Conservation (phyloP, 2,113 vertebrate genomes). For the Maccullochella peelii region DNA sequence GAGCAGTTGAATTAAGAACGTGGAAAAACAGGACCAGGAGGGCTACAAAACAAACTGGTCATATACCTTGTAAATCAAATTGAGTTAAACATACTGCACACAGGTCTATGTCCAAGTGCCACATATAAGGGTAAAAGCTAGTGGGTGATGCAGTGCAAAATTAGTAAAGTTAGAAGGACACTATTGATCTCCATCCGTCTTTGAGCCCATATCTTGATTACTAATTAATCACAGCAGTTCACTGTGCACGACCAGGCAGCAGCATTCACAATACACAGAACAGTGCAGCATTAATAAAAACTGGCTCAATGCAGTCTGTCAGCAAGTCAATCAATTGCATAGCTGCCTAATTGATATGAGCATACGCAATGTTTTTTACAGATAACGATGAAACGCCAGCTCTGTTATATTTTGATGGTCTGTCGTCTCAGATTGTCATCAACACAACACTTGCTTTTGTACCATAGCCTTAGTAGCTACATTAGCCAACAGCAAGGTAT, state of each 20-base stretch:
- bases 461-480: conserved; percentile 27
- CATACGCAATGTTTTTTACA: conserved; percentile 27
- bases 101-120: not conserved
- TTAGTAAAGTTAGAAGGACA: not conserved
- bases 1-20: not conserved
- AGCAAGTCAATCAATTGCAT: conserved; percentile 50
- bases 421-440: conserved; percentile 6
- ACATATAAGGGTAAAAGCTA: conserved; percentile 5
- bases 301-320: conserved; percentile 53
- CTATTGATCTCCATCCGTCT: conserved; percentile 9
- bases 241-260: conserved; percentile 39
- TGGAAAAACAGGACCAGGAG: not conserved
- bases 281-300: conserved; percentile 56
- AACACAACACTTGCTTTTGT: conserved; percentile 29
- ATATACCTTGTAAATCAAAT: not conserved
- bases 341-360: conserved; percentile 41
- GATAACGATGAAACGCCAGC: conserved; percentile 14
- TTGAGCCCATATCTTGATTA: conserved; percentile 34
- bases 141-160: not conserved
- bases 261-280: conserved; percentile 33
- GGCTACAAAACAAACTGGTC: conserved; percentile 22
- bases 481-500: conserved; percentile 57
- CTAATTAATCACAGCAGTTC: conserved; percentile 73
- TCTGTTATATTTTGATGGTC: conserved; percentile 4
- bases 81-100: not conserved